A percentile compares a stretch with the other conserved stretches of the same genome.
phyloP scores from a whole-genome alignment of 2,797 vertebrate genomes.

The Nothura maculosa region DNA sequence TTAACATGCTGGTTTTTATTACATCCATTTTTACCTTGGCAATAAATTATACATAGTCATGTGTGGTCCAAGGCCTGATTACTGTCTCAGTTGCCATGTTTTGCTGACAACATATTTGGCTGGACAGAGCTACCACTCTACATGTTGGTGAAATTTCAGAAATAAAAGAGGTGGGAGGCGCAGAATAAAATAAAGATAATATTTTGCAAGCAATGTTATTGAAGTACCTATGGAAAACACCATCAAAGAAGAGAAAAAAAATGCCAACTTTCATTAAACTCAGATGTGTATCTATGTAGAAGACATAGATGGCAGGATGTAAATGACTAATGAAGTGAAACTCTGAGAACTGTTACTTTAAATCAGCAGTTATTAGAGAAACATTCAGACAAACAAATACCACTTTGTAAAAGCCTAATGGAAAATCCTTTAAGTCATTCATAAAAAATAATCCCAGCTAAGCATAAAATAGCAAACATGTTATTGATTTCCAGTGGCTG shows the following conservation, averaged over 20 bases:
- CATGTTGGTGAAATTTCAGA: background rate
- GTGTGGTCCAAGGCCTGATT: background rate
- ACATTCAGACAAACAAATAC: background rate
- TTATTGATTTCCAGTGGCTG: background rate
- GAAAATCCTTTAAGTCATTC: slow-evolving; percentile 24
- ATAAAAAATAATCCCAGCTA: background rate
- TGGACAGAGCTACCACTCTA: background rate
- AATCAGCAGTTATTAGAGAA: slow-evolving; percentile 33
- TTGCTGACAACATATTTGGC: background rate
- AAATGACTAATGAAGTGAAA: slow-evolving; percentile 62
- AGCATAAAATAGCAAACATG: background rate
- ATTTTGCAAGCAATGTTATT: background rate
- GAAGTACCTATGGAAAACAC: slow-evolving; percentile 52
- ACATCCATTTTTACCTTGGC: background rate
- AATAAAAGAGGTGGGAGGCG: background rate
- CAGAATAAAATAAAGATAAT: background rate
- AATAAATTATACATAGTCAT: background rate
- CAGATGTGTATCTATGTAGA: slow-evolving; percentile 9
- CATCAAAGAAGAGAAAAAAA: slow-evolving; percentile 34
- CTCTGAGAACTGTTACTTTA: slow-evolving; percentile 37
- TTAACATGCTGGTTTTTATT: background rate
- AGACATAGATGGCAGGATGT: slow-evolving; percentile 58
- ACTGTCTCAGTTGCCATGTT: background rate
- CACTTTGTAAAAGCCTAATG: background rate
- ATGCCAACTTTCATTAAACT: slow-evolving; percentile 44